Base-by-base conservation (phyloP, 2,888 invertebrate genomes). In the Brachylomia viminalis region DNA sequence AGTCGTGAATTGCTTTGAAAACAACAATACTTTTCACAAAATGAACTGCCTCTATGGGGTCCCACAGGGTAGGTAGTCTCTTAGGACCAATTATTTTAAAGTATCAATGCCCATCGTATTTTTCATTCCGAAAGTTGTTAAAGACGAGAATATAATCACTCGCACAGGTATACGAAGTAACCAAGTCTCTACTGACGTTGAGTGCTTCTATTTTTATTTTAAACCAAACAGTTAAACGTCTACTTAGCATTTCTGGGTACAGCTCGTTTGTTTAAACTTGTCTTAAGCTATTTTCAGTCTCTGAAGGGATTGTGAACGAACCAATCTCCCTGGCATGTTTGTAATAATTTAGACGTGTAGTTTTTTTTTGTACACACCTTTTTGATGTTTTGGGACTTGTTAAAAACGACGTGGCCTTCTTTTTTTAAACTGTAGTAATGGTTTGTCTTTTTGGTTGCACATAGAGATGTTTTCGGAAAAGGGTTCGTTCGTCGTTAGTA, bases 151-250 rank as follows among this genome's bases (percentile, higher is more conserved):
- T 67, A 78, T 75, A 74, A 76, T 72, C 69, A 49, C 17, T 23
- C 70, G 33, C 64, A 58, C 86, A 88, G 80, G 88, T 83, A 82
- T 69, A 78, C 42, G 67, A 70, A 65, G 78, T 66, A 79, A 74
- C 79, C 65, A 61, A 68, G 75, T 67, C 80, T 75, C 78, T 75
- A 76, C 83, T 78, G 82, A 77, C 75, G 69, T 82, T 89, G 94
- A 94, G 95, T 93, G 94, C 85, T 86, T 93, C 95, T 96, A 95
- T 95, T 95, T 95, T 93, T 94, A 93, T 86, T 89, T 90, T 88
- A 91, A 94, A 91, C 92, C 91, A 92, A 94, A 94, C 94, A 93
- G 91, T 92, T 92, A 91, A 90, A 93, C 91, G 88, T 91, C 92
- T 92, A 90, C 89, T 92, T 93, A 94, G 93, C 93, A 90, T 91